A percentile compares a stretch with the other conserved stretches of the same genome.
These are phyloP conservation scores for Falco berigora DNA, from an alignment of 2,797 vertebrate genomes.

Conservation along the genomic window DNA sequence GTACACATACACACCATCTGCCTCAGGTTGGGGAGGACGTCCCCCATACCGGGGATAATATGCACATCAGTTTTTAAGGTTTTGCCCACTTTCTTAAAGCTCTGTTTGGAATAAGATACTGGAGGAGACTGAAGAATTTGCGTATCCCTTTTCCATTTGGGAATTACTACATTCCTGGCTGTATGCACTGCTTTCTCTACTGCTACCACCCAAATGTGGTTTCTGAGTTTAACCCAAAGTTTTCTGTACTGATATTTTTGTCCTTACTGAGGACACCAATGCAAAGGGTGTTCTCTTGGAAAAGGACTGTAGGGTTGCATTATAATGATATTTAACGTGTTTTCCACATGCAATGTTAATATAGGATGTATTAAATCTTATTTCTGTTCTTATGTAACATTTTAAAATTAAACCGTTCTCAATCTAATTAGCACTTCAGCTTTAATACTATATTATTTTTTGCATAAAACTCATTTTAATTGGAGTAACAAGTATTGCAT, in stretches of 20 bases:
- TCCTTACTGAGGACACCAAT: not conserved
- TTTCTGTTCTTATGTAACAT: not conserved
- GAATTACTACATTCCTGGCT: not conserved
- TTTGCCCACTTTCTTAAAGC: not conserved
- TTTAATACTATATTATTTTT: not conserved
- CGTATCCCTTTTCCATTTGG: not conserved
- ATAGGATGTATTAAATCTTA: not conserved
- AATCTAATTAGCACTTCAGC: constrained; percentile 15
- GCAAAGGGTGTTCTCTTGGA: not conserved
- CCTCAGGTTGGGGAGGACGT: not conserved
- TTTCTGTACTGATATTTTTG: not conserved
- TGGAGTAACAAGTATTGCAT: constrained; percentile 13
- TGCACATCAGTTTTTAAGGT: not conserved
- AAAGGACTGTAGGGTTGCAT: not conserved
- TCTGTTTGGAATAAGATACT: not conserved
- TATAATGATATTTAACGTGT: not conserved
- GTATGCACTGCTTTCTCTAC: not conserved
- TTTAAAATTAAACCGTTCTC: constrained; percentile 17
- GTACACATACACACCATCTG: not conserved
- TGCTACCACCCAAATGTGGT: not conserved
- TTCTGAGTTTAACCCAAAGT: not conserved
- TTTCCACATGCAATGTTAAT: not conserved
- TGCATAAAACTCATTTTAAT: constrained; percentile 47
- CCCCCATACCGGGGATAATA: not conserved
- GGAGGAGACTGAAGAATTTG: not conserved